Percentiles rank a stretch among this genome's conserved stretches.
Evolutionary conservation across 2,113 vertebrate species (phyloP).

Genomic region (Aix galericulata): DNA sequence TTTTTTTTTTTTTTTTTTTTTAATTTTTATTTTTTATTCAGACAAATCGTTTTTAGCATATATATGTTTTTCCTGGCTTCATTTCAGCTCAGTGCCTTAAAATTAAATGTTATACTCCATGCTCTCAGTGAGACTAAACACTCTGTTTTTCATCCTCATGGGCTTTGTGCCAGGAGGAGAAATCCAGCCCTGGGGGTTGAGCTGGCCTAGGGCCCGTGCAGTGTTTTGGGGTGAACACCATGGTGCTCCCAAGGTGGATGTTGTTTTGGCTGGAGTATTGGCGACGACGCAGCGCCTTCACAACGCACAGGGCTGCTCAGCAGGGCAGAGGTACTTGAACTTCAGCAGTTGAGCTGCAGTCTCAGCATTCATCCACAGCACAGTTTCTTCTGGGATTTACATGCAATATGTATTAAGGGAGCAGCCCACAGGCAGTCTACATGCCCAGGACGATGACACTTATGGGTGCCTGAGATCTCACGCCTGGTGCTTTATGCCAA

Average conservation of each 20-base stretch:
- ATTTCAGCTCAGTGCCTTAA: background rate
- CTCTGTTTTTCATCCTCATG: rapidly evolving
- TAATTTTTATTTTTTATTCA: background rate
- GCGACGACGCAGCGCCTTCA: background rate
- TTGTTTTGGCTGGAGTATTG: rapidly evolving
- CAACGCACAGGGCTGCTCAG: background rate
- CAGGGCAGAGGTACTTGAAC: rapidly evolving
- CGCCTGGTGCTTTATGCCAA: background rate
- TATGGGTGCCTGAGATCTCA: background rate
- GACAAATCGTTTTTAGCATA: background rate
- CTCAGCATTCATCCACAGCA: background rate
- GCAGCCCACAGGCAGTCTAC: background rate
- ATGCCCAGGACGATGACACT: rapidly evolving
- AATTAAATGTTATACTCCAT: background rate
- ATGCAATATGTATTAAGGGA: background rate
- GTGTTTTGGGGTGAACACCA: rapidly evolving
- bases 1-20: background rate
- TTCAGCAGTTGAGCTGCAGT: background rate
- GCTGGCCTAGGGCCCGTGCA: rapidly evolving
- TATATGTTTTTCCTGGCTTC: background rate
- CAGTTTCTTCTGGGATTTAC: background rate
- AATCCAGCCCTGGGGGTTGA: background rate
- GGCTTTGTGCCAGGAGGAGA: background rate
- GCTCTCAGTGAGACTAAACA: background rate
- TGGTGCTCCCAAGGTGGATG: background rate